These are phyloP conservation scores for Pongo abelii DNA, from an alignment of 2,113 vertebrate genomes.

Conservation along the genomic window DNA sequence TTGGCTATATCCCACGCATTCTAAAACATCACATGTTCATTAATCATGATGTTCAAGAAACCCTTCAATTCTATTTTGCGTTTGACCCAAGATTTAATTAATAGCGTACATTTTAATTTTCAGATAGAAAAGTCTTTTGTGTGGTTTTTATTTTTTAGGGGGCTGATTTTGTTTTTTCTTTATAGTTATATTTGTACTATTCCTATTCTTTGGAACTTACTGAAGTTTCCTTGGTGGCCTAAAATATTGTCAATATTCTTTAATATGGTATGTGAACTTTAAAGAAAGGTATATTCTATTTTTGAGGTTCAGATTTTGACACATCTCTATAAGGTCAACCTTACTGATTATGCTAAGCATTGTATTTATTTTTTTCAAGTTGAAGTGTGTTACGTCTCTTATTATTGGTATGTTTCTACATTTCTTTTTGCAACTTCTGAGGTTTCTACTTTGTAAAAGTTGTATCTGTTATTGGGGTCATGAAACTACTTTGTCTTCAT, in stretches of 20 bases:
- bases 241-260: not conserved
- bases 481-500: not conserved
- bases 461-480: not conserved
- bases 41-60: not conserved
- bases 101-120: not conserved
- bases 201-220: not conserved
- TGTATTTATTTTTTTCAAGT: not conserved
- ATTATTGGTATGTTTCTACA: not conserved
- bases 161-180: not conserved
- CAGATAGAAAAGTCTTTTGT: not conserved
- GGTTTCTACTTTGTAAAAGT: not conserved
- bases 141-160: not conserved
- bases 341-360: not conserved
- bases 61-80: not conserved
- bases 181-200: not conserved
- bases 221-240: not conserved
- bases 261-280: not conserved
- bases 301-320: not conserved
- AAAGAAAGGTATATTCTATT: not conserved
- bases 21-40: not conserved
- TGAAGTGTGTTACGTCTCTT: no score
- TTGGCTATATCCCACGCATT: not conserved
- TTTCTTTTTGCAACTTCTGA: not conserved
- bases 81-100: not conserved
- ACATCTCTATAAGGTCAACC: not conserved